These are phyloP conservation scores for Auanema freiburgensis DNA, from an alignment of 2,888 invertebrate genomes.

Conservation along the genomic window DNA sequence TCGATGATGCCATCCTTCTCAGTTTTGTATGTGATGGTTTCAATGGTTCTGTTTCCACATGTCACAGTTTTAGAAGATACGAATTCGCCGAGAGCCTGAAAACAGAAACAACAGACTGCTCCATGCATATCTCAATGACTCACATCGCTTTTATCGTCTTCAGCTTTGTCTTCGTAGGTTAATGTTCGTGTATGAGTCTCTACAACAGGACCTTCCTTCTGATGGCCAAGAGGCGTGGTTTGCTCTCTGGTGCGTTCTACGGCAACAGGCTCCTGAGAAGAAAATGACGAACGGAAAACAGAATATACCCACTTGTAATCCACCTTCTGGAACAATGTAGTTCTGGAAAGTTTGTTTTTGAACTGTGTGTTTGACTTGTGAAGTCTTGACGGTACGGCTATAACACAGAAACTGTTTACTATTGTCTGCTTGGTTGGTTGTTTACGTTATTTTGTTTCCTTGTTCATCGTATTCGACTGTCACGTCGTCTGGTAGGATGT, in stretches of 20 bases:
- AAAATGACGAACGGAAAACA: too few species aligned
- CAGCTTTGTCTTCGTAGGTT: slow-evolving; percentile 64
- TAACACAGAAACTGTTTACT: slow-evolving; percentile 20
- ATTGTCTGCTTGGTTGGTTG: neutral
- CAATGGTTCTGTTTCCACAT: slow-evolving; percentile 94
- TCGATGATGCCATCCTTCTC: slow-evolving; percentile 93
- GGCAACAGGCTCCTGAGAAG: slow-evolving; percentile 25
- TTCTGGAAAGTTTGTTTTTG: slow-evolving; percentile 63
- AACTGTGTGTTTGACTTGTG: slow-evolving; percentile 60
- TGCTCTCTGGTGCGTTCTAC: slow-evolving; percentile 38
- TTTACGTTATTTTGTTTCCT: slow-evolving; percentile 57
- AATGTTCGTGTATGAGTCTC: slow-evolving; percentile 75
- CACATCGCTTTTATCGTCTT: neutral
- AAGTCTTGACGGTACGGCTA: slow-evolving; percentile 59
- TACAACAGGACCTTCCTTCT: slow-evolving; percentile 66
- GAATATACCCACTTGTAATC: slow-evolving; percentile 25
- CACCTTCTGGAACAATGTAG: slow-evolving; percentile 47
- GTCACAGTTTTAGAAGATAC: slow-evolving; percentile 95
- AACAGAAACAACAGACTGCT: neutral
- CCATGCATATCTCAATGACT: neutral
- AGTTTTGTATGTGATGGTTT: slow-evolving; percentile 88
- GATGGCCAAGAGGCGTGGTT: slow-evolving; percentile 33
- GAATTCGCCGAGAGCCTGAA: slow-evolving; percentile 68
- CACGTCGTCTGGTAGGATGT: slow-evolving; percentile 54
- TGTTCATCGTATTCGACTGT: slow-evolving; percentile 56